phyloP scores from a whole-genome alignment of 2,888 invertebrate species.

The Suillia variegata region DNA sequence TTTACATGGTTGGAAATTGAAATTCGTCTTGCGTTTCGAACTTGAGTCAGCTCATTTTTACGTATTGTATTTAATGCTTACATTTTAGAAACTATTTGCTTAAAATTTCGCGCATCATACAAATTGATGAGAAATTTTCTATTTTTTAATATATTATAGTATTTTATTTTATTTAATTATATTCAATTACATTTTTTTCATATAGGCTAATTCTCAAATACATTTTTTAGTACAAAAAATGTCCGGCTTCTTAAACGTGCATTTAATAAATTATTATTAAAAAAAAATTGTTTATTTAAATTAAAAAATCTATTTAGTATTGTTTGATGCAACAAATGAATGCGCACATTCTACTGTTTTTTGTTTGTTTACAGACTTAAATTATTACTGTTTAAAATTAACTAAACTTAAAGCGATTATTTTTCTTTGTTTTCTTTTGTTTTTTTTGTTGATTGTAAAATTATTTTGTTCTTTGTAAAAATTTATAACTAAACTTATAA shows the following conservation, averaged over 20 bases:
- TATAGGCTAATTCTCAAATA: background rate
- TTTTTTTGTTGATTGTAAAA: background rate
- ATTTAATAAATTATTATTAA: no score
- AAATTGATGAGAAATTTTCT: constrained; percentile 16
- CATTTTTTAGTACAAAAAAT: background rate
- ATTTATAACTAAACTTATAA: constrained; percentile 17
- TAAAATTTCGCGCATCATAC: constrained; percentile 1
- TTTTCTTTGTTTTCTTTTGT: constrained; percentile 12
- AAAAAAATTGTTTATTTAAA: no score
- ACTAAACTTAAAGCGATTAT: constrained; percentile 22
- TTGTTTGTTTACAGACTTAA: no score
- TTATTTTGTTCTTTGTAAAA: constrained; percentile 14
- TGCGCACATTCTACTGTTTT: background rate
- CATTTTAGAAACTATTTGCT: constrained; percentile 3
- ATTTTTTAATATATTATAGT: constrained; percentile 2
- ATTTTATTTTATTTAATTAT: constrained; percentile 1
- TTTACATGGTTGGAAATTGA: no score
- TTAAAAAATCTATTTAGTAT: no score
- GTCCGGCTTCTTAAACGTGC: no score
- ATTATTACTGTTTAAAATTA: constrained; percentile 6
- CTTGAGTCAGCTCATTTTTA: no score
- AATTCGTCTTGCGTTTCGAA: no score
- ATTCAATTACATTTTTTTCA: background rate
- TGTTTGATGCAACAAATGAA: no score
- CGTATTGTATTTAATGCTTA: constrained; percentile 14